Evolutionary conservation across 1,140 invertebrate genomes (phyloP).

Genomic region (Paraescarpia echinospica): DNA sequence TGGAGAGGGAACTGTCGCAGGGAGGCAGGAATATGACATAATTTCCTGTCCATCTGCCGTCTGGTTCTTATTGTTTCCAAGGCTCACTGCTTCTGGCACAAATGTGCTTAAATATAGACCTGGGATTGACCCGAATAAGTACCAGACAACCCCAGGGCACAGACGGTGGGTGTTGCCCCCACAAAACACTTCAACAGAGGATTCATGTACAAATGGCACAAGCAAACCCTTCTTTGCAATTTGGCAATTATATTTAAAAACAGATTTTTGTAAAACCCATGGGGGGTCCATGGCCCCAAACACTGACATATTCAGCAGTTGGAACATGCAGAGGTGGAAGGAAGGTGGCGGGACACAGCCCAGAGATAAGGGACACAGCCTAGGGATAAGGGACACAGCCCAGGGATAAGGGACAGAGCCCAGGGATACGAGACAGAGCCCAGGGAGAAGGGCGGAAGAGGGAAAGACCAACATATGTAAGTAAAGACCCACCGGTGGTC

Average conservation of each 20-base stretch:
- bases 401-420: too few relatives aligned
- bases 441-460: too few relatives aligned
- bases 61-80: background rate
- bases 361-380: too few relatives aligned
- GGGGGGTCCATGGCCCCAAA: background rate
- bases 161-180: background rate
- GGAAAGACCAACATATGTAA: background rate
- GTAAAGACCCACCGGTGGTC: background rate
- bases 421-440: too few relatives aligned
- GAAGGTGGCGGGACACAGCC: background rate
- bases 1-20: too few relatives aligned
- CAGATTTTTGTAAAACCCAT: background rate
- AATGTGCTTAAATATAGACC: background rate
- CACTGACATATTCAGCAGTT: background rate
- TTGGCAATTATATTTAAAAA: too few relatives aligned
- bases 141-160: background rate
- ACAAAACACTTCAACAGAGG: background rate
- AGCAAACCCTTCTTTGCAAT: too few relatives aligned
- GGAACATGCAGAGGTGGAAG: background rate
- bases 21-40: too few relatives aligned
- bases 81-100: background rate
- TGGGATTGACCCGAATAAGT: background rate
- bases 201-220: too few relatives aligned
- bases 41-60: background rate
- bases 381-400: too few relatives aligned